Base-by-base conservation (phyloP, 2,113 vertebrate species). In the Bagarius yarrelli region DNA sequence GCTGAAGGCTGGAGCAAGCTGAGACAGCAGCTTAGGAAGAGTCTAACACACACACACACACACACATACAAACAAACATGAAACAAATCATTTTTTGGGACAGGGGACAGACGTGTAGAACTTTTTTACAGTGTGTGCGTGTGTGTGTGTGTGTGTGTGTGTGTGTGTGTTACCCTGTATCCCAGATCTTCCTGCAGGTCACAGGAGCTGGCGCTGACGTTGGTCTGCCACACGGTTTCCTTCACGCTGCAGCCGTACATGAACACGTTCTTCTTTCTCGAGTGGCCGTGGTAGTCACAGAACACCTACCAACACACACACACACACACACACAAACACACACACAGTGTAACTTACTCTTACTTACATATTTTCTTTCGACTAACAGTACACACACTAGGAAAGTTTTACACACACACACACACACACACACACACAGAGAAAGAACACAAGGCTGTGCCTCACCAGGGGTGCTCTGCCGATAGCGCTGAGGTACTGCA, bases 161-260 rank as follows among this genome's bases (percentile, higher is more conserved):
- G 40, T 55, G 25, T 61, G 69, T 70, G 50, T 53, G 76, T 30
- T 89, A 99, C 98, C 92, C 94, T 95, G 88, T 98, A 98, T 76
- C 94, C 94, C 71, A 91, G 91, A 83, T 99, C 97, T 85, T 99
- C 97, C 0, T 93, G 86, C n/a, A 99, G 60, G 34, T 98, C 95
- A 86, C 93, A 94, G 6, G 95, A 93, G 3, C 94, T 74, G 4
- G 95, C 90, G 57, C 83, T 96, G 67, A 93, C 91, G 72, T 83
- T 93, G 44, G 96, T 95, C 78, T 97, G 96, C 96, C 96, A 97
- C 83, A 99, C 94, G 0, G 98, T 98, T 88, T 99, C 97, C 86
- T 97, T 98, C 83, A 99, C 89, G 69, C 98, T 99, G 92, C 98
- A 99, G 86, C 98, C 98, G 55, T 99, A 99, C 96, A 99, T 97